phyloP scores from a whole-genome alignment of 64 coral and sea anemone genomes.

The Astreopora myriophthalma region DNA sequence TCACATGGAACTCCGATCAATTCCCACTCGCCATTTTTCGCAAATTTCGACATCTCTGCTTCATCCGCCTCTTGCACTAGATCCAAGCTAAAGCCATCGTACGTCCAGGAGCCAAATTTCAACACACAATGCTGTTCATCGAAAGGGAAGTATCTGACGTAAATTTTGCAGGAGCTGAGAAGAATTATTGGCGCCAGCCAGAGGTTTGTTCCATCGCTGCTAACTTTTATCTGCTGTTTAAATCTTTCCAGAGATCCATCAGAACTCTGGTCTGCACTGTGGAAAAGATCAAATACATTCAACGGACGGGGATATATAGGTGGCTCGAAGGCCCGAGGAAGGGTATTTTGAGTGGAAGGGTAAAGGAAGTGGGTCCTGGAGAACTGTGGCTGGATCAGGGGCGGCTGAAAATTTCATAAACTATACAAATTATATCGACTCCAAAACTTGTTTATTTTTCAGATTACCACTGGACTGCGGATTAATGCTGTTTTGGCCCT shows the following conservation, averaged over 20 bases:
- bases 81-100: constrained; percentile 68
- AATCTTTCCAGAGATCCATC: constrained; percentile 89
- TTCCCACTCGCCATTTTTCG: constrained; percentile 77
- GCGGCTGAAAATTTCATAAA: too few relatives aligned
- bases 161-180: constrained; percentile 90
- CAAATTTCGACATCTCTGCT: constrained; percentile 42
- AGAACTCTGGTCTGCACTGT: constrained; percentile 73
- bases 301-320: too few relatives aligned
- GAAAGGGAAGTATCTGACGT: constrained; percentile 92
- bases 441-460: too few relatives aligned
- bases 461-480: too few relatives aligned
- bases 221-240: constrained; percentile 79
- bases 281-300: background rate
- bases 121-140: constrained; percentile 81
- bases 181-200: constrained; percentile 95
- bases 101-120: constrained; percentile 88
- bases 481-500: too few relatives aligned
- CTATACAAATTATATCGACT: too few relatives aligned
- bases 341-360: too few relatives aligned
- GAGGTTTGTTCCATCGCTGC: constrained; percentile 75
- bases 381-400: too few relatives aligned
- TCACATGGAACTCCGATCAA: constrained; percentile 52
- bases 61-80: constrained; percentile 26
- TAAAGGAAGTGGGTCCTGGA: too few relatives aligned
- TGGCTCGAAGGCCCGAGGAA: too few relatives aligned